These are phyloP conservation scores for Peromyscus eremicus DNA, from an alignment of 2,797 vertebrate genomes.

Conservation along the genomic window DNA sequence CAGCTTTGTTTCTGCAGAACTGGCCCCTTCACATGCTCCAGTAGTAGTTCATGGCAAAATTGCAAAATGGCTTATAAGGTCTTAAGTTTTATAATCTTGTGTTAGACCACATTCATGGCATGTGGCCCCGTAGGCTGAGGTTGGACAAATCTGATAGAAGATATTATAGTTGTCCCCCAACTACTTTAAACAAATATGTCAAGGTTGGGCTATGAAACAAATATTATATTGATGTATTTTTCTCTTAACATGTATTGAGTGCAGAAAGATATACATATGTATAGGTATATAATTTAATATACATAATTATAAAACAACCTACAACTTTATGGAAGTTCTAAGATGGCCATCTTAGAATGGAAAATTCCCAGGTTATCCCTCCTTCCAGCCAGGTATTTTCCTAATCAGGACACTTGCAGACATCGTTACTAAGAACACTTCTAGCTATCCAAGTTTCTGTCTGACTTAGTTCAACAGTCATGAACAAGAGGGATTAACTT, in stretches of 20 bases:
- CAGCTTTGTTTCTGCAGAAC: not conserved
- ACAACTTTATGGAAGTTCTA: constrained; percentile 5
- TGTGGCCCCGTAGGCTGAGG: not conserved
- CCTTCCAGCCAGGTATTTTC: not conserved
- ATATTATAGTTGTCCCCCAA: constrained; percentile 32
- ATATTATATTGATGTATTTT: not conserved
- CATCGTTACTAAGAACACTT: not conserved
- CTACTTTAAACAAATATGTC: constrained; percentile 50
- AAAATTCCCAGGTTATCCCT: constrained; percentile 47
- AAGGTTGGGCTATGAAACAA: constrained; percentile 2
- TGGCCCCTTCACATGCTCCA: not conserved
- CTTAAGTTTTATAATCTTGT: not conserved
- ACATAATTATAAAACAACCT: not conserved
- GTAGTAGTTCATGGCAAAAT: not conserved
- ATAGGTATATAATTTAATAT: not conserved
- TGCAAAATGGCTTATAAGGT: too few species aligned
- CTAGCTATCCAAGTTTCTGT: constrained; percentile 50
- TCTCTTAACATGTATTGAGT: not conserved
- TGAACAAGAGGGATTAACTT: constrained; percentile 58
- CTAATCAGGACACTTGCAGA: not conserved
- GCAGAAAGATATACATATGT: not conserved
- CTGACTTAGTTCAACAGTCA: constrained; percentile 52
- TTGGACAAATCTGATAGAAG: not conserved
- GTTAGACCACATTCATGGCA: too few species aligned
- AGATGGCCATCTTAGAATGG: not conserved